These are phyloP conservation scores for Enteromius argenteus DNA, from an alignment of 2,797 vertebrate genomes.

Conservation along the genomic window DNA sequence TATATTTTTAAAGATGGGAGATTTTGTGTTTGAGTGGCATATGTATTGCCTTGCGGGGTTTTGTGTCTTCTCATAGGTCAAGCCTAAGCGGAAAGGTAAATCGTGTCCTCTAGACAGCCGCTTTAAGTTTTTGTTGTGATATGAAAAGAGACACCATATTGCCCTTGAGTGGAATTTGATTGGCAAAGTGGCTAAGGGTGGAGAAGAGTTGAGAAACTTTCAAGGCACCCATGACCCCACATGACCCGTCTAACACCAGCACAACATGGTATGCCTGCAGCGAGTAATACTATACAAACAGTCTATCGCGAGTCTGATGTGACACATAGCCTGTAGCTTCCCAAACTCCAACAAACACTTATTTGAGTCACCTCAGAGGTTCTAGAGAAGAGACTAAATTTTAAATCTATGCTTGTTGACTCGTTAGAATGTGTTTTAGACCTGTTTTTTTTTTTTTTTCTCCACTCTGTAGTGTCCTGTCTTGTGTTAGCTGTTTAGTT, in stretches of 20 bases:
- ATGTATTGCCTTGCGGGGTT: conserved; percentile 25
- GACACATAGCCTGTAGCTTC: conserved; percentile 72
- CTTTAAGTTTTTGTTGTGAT: conserved; percentile 65
- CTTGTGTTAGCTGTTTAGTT: background rate
- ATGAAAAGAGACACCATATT: conserved; percentile 65
- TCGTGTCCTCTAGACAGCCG: conserved; percentile 65
- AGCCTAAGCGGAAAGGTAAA: conserved; percentile 66
- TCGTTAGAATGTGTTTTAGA: background rate
- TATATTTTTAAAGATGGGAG: too few species aligned
- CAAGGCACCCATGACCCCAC: conserved; percentile 73
- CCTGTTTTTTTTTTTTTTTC: background rate
- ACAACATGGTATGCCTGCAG: conserved; percentile 73
- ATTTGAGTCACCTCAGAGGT: background rate
- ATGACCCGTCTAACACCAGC: conserved; percentile 72
- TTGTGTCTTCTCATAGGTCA: conserved; percentile 66
- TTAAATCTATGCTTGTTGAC: background rate
- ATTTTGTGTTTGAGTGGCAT: background rate
- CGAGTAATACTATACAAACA: conserved; percentile 78
- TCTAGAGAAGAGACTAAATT: background rate
- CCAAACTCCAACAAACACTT: conserved; percentile 68
- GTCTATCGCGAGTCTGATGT: conserved; percentile 72
- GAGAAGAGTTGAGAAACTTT: conserved; percentile 72
- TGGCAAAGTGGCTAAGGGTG: conserved; percentile 52
- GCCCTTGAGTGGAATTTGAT: conserved; percentile 76
- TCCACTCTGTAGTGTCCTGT: background rate